Base-by-base conservation (phyloP, 2,113 vertebrate species). In the Eleginops maclovinus region DNA sequence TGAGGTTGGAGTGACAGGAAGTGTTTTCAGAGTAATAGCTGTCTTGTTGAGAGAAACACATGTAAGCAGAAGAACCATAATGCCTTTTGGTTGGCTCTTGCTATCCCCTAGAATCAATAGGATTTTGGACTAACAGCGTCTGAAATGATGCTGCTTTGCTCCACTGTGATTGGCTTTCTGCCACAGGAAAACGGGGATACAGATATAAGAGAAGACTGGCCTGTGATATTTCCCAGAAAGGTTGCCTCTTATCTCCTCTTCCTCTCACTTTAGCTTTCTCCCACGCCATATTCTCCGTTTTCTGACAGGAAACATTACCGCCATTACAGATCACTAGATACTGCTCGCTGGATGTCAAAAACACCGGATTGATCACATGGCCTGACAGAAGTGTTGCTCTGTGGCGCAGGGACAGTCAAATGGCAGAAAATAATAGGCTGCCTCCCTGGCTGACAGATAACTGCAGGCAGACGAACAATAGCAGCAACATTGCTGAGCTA, bases 351-450 rank as follows among this genome's bases (percentile, higher is more conserved):
- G 81, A 85, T 91, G 92, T 93, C 94, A 93, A 83, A 92, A 79
- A 86, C 89, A 87, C 88, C 87, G 75, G 88, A 94, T 77, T 90
- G 92, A 93, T 93, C 89, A 88, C 81, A 85, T 84, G 78, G 90
- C 66, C 78, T 70, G 62, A 68, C 79, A 82, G 85, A 80, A 90
- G 82, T 87, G 89, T 88, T 85, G 84, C 79, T 74, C 82, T 41
- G 72, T 81, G 88, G 91, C 82, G 72, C 87, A 62, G 79, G 90
- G 85, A 88, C 87, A 91, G 90, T 93, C 81, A 91, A 93, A 93
- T 90, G 87, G 92, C 82, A 88, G 84, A 83, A 91, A 93, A 92
- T 93, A 93, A 93, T 92, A 87, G 92, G 90, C 77, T 86, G 68
- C 88, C 88, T 72, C 68, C 81, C 55, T 60, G 83, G 79, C 81